Conservation (phyloP, 2,888 invertebrate species). For the Hydrotaea cyrtoneurina region DNA sequence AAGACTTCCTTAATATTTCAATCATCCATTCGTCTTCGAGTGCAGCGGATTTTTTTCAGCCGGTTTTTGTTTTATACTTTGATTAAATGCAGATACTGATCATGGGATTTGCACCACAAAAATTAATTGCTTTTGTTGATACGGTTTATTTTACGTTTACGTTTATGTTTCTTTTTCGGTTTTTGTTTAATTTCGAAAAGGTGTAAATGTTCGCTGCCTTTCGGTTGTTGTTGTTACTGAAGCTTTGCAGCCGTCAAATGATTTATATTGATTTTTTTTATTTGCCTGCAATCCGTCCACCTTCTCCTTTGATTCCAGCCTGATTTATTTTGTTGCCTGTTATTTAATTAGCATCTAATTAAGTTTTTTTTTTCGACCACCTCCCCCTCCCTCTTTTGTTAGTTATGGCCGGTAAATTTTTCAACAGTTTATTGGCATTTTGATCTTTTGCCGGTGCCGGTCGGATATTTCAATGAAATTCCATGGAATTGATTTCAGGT, state of each 20-base stretch:
- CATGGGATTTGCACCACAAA: background rate
- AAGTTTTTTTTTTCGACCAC: slow-evolving; percentile 45
- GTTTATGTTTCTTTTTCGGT: too few species aligned
- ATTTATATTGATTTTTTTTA: slow-evolving; percentile 33
- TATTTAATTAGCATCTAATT: slow-evolving; percentile 59
- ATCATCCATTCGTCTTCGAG: background rate
- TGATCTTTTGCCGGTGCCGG: slow-evolving; percentile 35
- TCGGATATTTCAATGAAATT: too few species aligned
- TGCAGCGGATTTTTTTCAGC: background rate
- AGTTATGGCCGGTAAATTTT: background rate
- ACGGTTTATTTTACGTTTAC: too few species aligned
- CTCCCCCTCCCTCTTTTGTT: background rate
- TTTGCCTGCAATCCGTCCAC: background rate
- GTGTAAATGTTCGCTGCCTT: too few species aligned
- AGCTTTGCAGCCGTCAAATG: background rate
- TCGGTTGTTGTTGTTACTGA: too few species aligned
- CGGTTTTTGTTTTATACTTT: background rate
- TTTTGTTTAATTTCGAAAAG: too few species aligned
- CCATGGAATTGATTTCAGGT: too few species aligned
- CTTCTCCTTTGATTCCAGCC: slow-evolving; percentile 25
- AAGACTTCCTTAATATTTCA: slow-evolving; percentile 19
- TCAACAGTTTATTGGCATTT: background rate
- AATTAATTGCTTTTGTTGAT: background rate
- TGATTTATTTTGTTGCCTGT: slow-evolving; percentile 28
- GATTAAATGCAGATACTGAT: slow-evolving; percentile 19